Percentiles rank a stretch among this genome's conserved stretches.
phyloP scores from a whole-genome alignment of 2,888 invertebrate species.

The Venustoraphidia nigricollis region DNA sequence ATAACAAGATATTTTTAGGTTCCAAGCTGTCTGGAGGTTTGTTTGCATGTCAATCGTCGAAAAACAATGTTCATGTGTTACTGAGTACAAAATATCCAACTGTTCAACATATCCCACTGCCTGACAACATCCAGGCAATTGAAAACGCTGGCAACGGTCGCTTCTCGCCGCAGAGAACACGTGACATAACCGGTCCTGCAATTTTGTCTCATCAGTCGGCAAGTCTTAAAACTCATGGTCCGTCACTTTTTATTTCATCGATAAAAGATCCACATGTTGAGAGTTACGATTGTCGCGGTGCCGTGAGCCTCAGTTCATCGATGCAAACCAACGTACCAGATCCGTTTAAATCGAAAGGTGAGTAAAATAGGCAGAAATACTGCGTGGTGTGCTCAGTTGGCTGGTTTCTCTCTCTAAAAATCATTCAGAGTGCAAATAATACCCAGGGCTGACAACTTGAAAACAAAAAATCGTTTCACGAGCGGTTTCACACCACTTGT shows the following conservation, averaged over 20 bases:
- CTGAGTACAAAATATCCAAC: slow-evolving; percentile 31
- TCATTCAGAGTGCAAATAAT: no score
- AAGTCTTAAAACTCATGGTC: slow-evolving; percentile 7
- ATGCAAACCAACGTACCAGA: slow-evolving; percentile 66
- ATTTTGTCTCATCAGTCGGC: slow-evolving; percentile 30
- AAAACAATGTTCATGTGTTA: no score
- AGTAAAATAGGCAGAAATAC: no score
- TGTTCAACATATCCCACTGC: slow-evolving; percentile 37
- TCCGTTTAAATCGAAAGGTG: slow-evolving; percentile 31
- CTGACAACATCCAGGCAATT: slow-evolving; percentile 44
- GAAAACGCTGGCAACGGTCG: slow-evolving; percentile 45
- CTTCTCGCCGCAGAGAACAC: slow-evolving; percentile 45
- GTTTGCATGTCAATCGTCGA: no score
- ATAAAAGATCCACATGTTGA: slow-evolving; percentile 39
- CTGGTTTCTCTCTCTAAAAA: no score
- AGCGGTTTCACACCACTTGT: no score
- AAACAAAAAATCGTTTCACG: no score
- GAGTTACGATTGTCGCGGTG: slow-evolving; percentile 51
- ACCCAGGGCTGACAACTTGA: no score
- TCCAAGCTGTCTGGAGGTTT: no score
- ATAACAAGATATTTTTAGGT: no score
- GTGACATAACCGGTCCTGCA: slow-evolving; percentile 47
- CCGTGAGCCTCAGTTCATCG: slow-evolving; percentile 47
- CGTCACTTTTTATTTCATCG: slow-evolving; percentile 7
- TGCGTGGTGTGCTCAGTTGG: no score